These are phyloP conservation scores for Chromis chromis DNA, from an alignment of 2,797 vertebrate species.

Conservation along the genomic window DNA sequence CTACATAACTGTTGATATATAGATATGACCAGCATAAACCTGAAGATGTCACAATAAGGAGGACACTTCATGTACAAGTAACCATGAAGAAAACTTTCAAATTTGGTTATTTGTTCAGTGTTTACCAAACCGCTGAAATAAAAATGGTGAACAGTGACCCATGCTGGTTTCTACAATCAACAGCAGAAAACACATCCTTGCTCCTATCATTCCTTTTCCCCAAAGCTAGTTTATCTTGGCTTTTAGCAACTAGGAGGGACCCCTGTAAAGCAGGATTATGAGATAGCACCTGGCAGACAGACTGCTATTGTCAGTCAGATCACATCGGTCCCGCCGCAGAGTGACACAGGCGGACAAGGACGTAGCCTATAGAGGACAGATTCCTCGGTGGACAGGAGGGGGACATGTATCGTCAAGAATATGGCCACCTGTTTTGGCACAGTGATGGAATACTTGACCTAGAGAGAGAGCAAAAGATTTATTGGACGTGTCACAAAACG, in stretches of 20 bases:
- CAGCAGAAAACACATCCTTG: neutral
- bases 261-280: slow-evolving; percentile 68
- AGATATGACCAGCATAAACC: slow-evolving; percentile 1
- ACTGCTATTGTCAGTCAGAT: slow-evolving; percentile 79
- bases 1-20: neutral
- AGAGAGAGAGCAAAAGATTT: slow-evolving; percentile 71
- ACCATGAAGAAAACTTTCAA: slow-evolving; percentile 3
- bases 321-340: slow-evolving; percentile 74
- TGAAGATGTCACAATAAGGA: neutral
- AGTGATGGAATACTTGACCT: slow-evolving; percentile 76
- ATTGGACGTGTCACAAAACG: slow-evolving; percentile 69
- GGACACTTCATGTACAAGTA: slow-evolving; percentile 27
- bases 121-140: slow-evolving; percentile 54
- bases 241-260: slow-evolving; percentile 44
- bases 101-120: slow-evolving; percentile 44
- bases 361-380: slow-evolving; percentile 72
- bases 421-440: slow-evolving; percentile 67
- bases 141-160: slow-evolving; percentile 45
- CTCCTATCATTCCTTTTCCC: slow-evolving; percentile 2
- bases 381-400: slow-evolving; percentile 53
- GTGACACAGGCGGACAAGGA: slow-evolving; percentile 82
- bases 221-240: slow-evolving; percentile 36
- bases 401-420: slow-evolving; percentile 49
- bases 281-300: slow-evolving; percentile 62
- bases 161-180: slow-evolving; percentile 38